A percentile compares a stretch with the other conserved stretches of the same genome.
Conservation (phyloP, 1,140 invertebrate genomes). For the Ooceraea biroi region DNA sequence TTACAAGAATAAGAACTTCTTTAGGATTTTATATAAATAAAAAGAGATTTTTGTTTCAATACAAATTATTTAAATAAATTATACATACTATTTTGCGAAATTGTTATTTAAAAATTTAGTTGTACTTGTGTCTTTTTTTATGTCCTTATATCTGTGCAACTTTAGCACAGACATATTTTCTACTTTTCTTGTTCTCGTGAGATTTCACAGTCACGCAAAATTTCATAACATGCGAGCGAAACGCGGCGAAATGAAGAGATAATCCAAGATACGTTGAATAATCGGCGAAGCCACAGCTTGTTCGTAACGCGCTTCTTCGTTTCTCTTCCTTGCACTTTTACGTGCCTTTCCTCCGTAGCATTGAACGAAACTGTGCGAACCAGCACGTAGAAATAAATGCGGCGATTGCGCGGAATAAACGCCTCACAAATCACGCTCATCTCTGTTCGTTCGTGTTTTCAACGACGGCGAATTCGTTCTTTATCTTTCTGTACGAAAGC, state of each 20-base stretch:
- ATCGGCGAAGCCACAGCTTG: slow-evolving; percentile 26
- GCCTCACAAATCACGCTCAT: slow-evolving; percentile 63
- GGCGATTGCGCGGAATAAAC: slow-evolving; percentile 64
- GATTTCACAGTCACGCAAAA: slow-evolving; percentile 32
- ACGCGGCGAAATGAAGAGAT: slow-evolving; percentile 51
- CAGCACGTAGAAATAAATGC: slow-evolving; percentile 62
- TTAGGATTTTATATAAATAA: background rate
- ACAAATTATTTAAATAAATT: background rate
- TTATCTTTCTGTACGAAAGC: slow-evolving; percentile 35
- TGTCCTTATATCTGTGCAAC: background rate
- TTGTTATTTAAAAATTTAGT: background rate
- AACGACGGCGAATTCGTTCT: slow-evolving; percentile 35
- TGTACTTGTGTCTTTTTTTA: background rate
- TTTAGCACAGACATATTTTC: slow-evolving; percentile 31
- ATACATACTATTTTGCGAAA: background rate
- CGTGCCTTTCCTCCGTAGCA: slow-evolving; percentile 21
- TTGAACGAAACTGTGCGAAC: slow-evolving; percentile 20
- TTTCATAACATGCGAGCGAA: slow-evolving; percentile 17
- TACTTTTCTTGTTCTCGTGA: background rate
- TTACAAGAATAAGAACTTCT: background rate
- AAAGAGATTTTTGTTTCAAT: background rate
- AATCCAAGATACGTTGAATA: slow-evolving; percentile 48
- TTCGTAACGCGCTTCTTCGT: slow-evolving; percentile 26
- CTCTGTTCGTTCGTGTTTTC: slow-evolving; percentile 57
- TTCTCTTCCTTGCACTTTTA: slow-evolving; percentile 10